Conservation (phyloP, 2,113 vertebrate species). For the Alouatta palliata region DNA sequence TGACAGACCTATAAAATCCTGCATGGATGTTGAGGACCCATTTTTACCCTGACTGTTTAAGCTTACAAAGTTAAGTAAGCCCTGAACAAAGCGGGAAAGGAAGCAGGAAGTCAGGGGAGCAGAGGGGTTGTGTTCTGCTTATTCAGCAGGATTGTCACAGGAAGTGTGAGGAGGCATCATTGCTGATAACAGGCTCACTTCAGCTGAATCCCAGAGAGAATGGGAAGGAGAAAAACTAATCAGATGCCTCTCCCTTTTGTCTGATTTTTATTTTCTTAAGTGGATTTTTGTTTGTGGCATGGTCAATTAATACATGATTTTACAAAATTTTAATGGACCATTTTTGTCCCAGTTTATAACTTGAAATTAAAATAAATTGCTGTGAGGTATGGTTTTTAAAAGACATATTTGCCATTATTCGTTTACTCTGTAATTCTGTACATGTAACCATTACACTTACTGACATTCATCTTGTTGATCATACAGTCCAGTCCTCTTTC, state of each 20-base stretch:
- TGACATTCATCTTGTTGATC: not conserved
- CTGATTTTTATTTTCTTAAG: not conserved
- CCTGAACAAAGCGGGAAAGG: not conserved
- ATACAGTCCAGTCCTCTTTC: not conserved
- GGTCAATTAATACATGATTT: not conserved
- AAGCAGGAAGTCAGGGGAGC: not conserved
- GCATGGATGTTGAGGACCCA: not conserved
- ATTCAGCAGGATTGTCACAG: not conserved
- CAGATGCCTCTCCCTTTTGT: not conserved
- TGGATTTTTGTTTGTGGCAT: not conserved
- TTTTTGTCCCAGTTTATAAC: conserved; percentile 12
- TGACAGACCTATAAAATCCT: not conserved
- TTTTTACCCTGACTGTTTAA: not conserved
- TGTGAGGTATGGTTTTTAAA: not conserved
- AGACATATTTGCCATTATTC: not conserved
- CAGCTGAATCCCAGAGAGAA: not conserved
- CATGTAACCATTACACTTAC: not conserved
- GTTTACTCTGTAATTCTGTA: not conserved
- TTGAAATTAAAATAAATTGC: conserved; percentile 6
- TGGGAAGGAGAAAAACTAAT: not conserved
- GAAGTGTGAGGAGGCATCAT: not conserved
- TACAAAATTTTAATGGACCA: not conserved
- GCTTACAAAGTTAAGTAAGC: not conserved
- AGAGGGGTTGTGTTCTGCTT: not conserved
- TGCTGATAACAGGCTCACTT: not conserved